Evolutionary conservation across 2,797 vertebrate genomes (phyloP).

Genomic region (Prionace glauca): DNA sequence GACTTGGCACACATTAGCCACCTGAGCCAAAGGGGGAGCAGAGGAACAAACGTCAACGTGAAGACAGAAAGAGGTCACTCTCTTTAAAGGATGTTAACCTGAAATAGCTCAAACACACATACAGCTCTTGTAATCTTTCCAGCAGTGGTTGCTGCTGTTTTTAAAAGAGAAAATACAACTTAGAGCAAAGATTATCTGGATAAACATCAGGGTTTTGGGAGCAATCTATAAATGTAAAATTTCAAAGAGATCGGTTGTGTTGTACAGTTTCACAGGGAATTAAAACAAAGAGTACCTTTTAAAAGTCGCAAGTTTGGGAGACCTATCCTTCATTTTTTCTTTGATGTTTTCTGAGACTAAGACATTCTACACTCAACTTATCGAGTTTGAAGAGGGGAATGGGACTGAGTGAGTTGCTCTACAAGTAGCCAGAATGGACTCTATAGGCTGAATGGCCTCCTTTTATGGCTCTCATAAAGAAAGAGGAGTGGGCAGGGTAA

Average conservation of each 20-base stretch:
- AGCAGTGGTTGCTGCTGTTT: not conserved
- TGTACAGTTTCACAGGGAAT: not conserved
- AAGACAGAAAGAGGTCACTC: not conserved
- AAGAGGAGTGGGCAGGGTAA: too few relatives aligned
- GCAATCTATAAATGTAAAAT: not conserved
- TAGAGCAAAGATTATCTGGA: not conserved
- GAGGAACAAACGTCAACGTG: not conserved
- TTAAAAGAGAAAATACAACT: not conserved
- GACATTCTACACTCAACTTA: not conserved
- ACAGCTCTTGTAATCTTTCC: not conserved
- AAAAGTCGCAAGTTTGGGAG: not conserved
- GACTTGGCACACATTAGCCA: not conserved
- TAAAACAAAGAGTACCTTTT: not conserved
- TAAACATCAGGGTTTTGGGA: not conserved
- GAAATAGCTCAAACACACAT: not conserved
- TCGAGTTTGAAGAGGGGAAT: not conserved
- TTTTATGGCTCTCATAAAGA: too few relatives aligned
- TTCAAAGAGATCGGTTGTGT: not conserved
- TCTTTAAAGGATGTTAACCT: not conserved
- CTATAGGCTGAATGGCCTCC: not conserved
- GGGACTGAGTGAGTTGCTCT: not conserved
- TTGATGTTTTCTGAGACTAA: not conserved
- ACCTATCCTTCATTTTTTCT: not conserved
- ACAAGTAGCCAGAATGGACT: not conserved
- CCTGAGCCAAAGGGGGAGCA: not conserved